Evolutionary conservation across 37 sponge, comb jelly and placozoan species (phyloP), one percentile per base, ranked within the genome.

Genomic region (Halisarca cf. caerulea): DNA sequence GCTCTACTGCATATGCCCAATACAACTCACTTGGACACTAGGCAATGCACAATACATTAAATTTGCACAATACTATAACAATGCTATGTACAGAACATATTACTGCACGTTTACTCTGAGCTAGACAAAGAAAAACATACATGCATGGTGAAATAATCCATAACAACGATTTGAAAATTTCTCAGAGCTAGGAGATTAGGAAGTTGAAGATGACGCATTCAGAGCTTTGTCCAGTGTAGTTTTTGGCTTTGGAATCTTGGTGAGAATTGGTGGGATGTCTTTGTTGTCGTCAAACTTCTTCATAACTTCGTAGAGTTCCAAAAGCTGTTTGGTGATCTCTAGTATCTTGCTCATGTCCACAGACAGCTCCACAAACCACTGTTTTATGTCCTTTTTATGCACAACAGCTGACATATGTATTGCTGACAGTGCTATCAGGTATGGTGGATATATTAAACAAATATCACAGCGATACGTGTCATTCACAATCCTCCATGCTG

Each of bases 331-430:
- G 0, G 99, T 96, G 39, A 98, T 94, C 57, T 96, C 91, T 7
- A 94, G 83, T 15, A 99, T 75, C 87, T 93, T 89, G 2, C 66
- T 78, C 88, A 95, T 89, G 58, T 97, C 95, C 42, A 97, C 91
- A 27, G 93, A 86, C 43, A 97, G 87, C 64, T 95, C 95, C 15
- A 91, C 89, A 73, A 95, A 97, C 95, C 95, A 96, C 21, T 66
- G 81, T 41, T 95, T 89, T n/a, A 92, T 89, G 79, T 98, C 96
- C 60, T 96, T 96, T 88, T 92, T 93, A 72, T 92, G 89, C 5
- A 98, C 90, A 0, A 98, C 95, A 34, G 94, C 91, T 0, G 99
- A 94, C 93, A 96, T 98, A 91, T 98, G 99, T 18, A 98, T 91
- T 25, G 90, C 87, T 25, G 96, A 89, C 60, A 98, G 90, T 0